Percentiles rank a stretch among this genome's conserved stretches.
These are phyloP conservation scores for Epinephelus malabaricus DNA, from an alignment of 2,797 vertebrate genomes.

Conservation along the genomic window DNA sequence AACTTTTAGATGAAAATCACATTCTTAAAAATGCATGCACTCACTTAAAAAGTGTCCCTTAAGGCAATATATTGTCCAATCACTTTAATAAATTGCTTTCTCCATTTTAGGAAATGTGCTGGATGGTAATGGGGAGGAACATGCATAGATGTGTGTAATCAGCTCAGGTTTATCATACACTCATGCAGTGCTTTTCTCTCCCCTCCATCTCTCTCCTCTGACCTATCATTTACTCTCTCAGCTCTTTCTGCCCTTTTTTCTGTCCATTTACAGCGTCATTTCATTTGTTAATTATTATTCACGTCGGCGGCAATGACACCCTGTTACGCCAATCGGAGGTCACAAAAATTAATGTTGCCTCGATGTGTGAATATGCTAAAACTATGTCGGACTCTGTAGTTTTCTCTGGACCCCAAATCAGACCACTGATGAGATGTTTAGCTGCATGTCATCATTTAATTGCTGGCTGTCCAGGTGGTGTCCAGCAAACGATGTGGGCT, in stretches of 20 bases:
- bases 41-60: conserved; percentile 24
- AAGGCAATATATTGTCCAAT: conserved; percentile 37
- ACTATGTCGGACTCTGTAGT: too few relatives aligned
- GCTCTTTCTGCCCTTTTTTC: background rate
- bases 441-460: too few relatives aligned
- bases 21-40: conserved; percentile 27
- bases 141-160: conserved; percentile 64
- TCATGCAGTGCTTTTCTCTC: background rate
- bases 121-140: conserved; percentile 48
- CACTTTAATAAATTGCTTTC: conserved; percentile 57
- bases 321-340: too few relatives aligned
- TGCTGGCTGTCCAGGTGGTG: too few relatives aligned
- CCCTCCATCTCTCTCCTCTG: conserved; percentile 13
- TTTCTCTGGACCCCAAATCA: too few relatives aligned
- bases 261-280: background rate
- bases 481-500: too few relatives aligned
- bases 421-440: too few relatives aligned
- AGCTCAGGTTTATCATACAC: conserved; percentile 40
- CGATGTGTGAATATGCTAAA: too few relatives aligned
- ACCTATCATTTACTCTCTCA: background rate
- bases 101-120: conserved; percentile 59
- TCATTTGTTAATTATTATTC: background rate
- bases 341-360: too few relatives aligned
- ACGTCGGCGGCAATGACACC: too few relatives aligned
- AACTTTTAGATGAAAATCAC: background rate